These are phyloP conservation scores for Trogon melanurus DNA, from an alignment of 2,113 vertebrate species.

Conservation along the genomic window DNA sequence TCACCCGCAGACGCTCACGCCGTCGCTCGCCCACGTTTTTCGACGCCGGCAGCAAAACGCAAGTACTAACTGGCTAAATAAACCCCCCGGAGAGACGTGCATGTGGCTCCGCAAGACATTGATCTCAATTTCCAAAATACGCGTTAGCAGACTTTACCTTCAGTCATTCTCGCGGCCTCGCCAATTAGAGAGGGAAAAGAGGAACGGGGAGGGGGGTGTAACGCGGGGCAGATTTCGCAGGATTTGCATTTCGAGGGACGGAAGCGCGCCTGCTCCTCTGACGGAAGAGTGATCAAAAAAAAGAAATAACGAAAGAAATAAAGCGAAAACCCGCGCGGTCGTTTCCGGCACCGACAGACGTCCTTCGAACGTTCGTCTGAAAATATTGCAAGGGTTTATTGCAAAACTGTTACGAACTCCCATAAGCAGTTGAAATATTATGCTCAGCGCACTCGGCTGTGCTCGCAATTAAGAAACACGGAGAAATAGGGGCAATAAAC, in stretches of 20 bases:
- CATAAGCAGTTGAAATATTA: not conserved
- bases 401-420: not conserved
- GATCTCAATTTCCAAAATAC: not conserved
- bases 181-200: not conserved
- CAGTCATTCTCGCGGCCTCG: not conserved
- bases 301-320: not conserved
- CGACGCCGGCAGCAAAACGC: not conserved
- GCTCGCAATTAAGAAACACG: not conserved
- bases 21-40: not conserved
- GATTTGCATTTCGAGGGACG: not conserved
- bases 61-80: not conserved
- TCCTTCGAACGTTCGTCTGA: not conserved
- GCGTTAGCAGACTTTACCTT: not conserved
- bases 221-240: not conserved
- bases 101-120: not conserved
- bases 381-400: not conserved
- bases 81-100: not conserved
- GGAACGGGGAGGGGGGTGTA: not conserved
- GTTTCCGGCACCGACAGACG: not conserved
- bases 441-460: not conserved
- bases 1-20: fast-evolving
- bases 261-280: not conserved
- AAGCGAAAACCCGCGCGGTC: not conserved
- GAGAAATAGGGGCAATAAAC: not conserved
- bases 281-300: not conserved